Percentiles rank a stretch among this genome's conserved stretches.
These are phyloP conservation scores for Panthera leo DNA, from an alignment of 2,113 vertebrate genomes.

Conservation along the genomic window DNA sequence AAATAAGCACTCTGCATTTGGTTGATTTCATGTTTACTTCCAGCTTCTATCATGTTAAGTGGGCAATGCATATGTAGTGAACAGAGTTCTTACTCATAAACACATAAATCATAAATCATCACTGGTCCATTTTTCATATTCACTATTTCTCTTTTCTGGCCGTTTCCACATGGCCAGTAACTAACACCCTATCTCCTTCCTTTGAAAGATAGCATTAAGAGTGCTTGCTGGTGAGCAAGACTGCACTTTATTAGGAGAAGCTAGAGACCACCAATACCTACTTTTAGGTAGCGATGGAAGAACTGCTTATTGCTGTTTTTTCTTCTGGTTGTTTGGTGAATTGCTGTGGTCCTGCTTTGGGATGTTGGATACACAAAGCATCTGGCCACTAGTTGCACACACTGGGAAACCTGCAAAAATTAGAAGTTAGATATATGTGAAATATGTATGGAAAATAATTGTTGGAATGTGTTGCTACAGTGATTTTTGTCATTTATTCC, in stretches of 20 bases:
- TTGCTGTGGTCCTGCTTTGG: not conserved
- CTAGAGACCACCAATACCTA: not conserved
- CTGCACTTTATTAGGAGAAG: not conserved
- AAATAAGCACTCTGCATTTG: slow-evolving; percentile 11
- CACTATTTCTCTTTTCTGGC: not conserved
- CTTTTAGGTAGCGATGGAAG: too few relatives aligned
- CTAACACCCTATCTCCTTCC: not conserved
- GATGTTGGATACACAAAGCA: not conserved
- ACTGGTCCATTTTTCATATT: not conserved
- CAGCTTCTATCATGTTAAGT: not conserved
- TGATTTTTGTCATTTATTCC: not conserved
- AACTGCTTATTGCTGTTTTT: not conserved
- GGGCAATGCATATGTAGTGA: not conserved
- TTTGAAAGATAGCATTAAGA: not conserved
- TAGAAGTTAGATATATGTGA: not conserved
- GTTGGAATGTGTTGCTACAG: not conserved
- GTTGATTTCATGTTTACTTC: not conserved
- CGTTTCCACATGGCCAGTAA: not conserved
- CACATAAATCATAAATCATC: not conserved
- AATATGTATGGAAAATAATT: not conserved
- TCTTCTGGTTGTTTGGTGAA: not conserved
- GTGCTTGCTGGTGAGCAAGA: not conserved
- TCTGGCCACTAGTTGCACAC: not conserved
- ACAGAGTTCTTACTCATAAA: not conserved
- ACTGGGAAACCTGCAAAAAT: not conserved